phyloP scores from a whole-genome alignment of 2,888 invertebrate genomes.

The Yponomeuta sedellus region DNA sequence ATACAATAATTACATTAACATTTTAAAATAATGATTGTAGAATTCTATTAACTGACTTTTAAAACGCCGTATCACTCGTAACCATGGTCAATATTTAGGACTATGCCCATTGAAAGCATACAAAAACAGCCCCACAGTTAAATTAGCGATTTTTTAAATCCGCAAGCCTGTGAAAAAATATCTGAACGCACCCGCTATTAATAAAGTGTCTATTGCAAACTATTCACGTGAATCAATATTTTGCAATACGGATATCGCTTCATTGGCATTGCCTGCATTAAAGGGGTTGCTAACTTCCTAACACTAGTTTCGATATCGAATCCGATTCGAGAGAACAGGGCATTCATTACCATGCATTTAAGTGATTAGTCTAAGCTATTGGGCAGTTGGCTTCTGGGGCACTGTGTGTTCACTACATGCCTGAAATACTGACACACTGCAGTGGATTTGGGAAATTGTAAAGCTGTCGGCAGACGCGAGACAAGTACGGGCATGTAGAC shows the following conservation, averaged over 20 bases:
- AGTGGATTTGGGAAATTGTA: constrained; percentile 20
- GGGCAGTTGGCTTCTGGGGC: neutral
- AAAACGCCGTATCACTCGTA: no score
- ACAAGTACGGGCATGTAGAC: constrained; percentile 2
- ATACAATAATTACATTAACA: no score
- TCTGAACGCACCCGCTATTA: no score
- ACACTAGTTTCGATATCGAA: neutral
- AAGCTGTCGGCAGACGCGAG: constrained; percentile 1
- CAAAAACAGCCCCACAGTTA: no score
- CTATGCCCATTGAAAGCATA: no score
- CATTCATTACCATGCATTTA: neutral
- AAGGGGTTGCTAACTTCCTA: neutral
- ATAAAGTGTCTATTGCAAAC: neutral
- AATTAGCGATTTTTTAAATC: no score
- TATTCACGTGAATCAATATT: neutral
- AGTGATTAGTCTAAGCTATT: constrained; percentile 3
- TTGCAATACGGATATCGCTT: neutral
- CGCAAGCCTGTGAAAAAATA: no score
- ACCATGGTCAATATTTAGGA: no score
- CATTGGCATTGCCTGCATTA: neutral
- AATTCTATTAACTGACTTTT: no score
- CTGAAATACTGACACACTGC: neutral
- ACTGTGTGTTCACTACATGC: neutral
- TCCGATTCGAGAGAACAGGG: neutral
- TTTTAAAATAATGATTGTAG: no score